phyloP scores from a whole-genome alignment of 2,113 vertebrate genomes.

The Benitochromis conjunctus region DNA sequence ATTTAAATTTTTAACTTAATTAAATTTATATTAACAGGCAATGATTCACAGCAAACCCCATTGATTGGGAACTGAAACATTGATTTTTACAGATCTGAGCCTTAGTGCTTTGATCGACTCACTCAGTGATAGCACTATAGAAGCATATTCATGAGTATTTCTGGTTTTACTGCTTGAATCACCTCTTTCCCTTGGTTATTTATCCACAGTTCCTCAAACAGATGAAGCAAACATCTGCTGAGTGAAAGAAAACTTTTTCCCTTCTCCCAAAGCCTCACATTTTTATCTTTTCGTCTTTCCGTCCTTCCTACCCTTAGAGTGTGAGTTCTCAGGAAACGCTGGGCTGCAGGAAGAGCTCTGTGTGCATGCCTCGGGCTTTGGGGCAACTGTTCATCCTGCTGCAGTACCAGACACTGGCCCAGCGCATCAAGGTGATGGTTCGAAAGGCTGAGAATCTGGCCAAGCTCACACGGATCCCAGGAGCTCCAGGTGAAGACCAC shows the following conservation, averaged over 20 bases:
- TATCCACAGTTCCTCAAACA: neutral
- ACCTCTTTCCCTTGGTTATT: neutral
- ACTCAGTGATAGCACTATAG: neutral
- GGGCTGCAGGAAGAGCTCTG: neutral
- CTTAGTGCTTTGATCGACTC: neutral
- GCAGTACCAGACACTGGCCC: constrained; percentile 76
- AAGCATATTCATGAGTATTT: neutral
- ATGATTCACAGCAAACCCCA: neutral
- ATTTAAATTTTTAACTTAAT: neutral
- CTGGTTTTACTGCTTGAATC: neutral
- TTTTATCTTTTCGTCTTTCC: neutral
- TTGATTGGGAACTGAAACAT: neutral
- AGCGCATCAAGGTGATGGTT: constrained; percentile 81
- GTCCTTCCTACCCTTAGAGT: constrained; percentile 45
- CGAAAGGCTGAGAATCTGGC: constrained; percentile 74
- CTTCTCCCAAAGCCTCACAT: neutral
- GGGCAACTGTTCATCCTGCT: constrained; percentile 80
- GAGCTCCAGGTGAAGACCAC: constrained; percentile 68
- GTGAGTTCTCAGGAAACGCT: constrained; percentile 50
- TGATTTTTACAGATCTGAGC: neutral
- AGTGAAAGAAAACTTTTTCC: neutral
- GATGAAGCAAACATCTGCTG: constrained; percentile 14
- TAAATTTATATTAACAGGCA: neutral
- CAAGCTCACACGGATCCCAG: constrained; percentile 70
- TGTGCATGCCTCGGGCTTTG: constrained; percentile 15